phyloP scores from a whole-genome alignment of 2,113 vertebrate genomes.

The Microcebus tavaratra region DNA sequence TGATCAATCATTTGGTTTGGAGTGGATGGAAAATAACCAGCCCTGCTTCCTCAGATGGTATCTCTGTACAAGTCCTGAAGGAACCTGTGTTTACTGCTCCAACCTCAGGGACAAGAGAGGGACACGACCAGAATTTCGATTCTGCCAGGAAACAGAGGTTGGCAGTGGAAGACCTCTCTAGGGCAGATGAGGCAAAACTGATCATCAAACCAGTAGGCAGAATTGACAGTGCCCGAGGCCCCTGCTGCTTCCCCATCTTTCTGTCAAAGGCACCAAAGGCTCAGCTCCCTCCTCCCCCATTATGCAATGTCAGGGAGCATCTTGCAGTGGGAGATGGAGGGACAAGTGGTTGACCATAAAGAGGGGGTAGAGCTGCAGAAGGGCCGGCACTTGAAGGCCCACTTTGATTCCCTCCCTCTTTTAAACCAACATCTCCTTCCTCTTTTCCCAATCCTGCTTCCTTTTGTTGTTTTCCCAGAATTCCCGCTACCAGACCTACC shows the following conservation, averaged over 20 bases:
- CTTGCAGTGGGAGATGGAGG: not conserved
- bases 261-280: not conserved
- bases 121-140: not conserved
- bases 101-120: not conserved
- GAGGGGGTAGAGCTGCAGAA: not conserved
- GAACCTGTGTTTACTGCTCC: not conserved
- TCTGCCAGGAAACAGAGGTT: not conserved
- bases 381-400: not conserved
- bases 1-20: not conserved
- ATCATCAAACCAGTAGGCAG: not conserved
- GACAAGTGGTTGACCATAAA: not conserved
- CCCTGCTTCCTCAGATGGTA: not conserved
- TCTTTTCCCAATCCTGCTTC: not conserved
- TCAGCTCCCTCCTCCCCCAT: not conserved
- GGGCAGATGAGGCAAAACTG: not conserved
- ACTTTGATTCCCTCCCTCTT: not conserved
- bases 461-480: slow-evolving; percentile 86
- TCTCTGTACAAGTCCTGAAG: not conserved
- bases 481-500: slow-evolving; percentile 99
- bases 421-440: not conserved
- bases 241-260: not conserved
- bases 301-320: not conserved
- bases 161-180: not conserved
- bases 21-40: not conserved
- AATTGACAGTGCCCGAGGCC: not conserved